These are phyloP conservation scores for Lagocephalus sceleratus DNA, from an alignment of 2,797 vertebrate species.

Conservation along the genomic window DNA sequence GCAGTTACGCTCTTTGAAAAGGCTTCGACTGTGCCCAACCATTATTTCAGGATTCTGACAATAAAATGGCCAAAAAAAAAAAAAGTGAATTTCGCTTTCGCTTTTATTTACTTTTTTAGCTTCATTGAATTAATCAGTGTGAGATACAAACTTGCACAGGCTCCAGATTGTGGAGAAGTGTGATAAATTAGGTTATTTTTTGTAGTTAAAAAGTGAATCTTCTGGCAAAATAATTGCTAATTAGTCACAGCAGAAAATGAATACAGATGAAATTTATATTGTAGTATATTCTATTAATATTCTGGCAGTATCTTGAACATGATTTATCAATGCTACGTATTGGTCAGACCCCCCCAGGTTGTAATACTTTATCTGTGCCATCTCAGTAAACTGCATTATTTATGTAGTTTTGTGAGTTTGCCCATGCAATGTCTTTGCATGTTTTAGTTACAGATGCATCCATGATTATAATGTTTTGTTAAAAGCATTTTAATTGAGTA, in stretches of 20 bases:
- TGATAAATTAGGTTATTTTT: conserved; percentile 17
- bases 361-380: conserved; percentile 71
- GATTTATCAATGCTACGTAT: conserved; percentile 69
- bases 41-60: conserved; percentile 8
- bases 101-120: background rate
- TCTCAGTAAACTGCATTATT: conserved; percentile 74
- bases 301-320: conserved; percentile 52
- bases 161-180: conserved; percentile 9
- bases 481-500: conserved; percentile 15
- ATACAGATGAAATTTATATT: conserved; percentile 55
- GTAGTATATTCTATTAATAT: conserved; percentile 58
- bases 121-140: background rate
- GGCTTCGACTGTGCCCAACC: background rate
- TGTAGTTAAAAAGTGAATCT: conserved; percentile 18
- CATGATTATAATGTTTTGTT: too few relatives aligned
- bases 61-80: conserved; percentile 25
- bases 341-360: conserved; percentile 66
- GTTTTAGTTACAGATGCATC: background rate
- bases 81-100: conserved; percentile 1
- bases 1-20: too few relatives aligned
- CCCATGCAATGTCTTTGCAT: conserved; percentile 25
- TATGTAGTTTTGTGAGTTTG: conserved; percentile 64
- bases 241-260: conserved; percentile 55
- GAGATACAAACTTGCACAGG: conserved; percentile 21
- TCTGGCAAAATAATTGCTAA: conserved; percentile 34